Base-by-base conservation (phyloP, 2,113 vertebrate genomes). In the Pogona vitticeps region DNA sequence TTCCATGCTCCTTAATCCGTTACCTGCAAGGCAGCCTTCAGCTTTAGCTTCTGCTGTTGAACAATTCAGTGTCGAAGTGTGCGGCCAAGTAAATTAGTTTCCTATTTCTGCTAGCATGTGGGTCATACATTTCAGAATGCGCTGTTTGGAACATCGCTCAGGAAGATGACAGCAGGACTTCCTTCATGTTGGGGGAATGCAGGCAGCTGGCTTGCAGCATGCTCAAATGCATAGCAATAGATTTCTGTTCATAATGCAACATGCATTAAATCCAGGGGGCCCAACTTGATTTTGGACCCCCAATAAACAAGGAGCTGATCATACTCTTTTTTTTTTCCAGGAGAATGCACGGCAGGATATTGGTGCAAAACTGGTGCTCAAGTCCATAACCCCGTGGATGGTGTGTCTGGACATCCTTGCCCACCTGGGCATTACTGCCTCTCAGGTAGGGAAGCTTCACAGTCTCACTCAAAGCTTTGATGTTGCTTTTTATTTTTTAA, bases 361-460 rank as follows among this genome's bases (percentile, higher is more conserved):
- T 99, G 98, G 97, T 99, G 98, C 82, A 97, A 81, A 84, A 56
- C 90, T 3, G 97, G 97, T 36, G 96, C 98, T 8, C 76, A 58
- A 0, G 95, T 96, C 78, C 95, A 94, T 33, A 95, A 91, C 33
- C 98, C 98, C 2, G 73, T 85, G 13, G 96, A 98, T 9, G 96
- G 96, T 84, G 77, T 94, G 1, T 94, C 95, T 1, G 98, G 98
- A 28, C 88, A 89, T 18, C 92, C 93, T 86, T 99, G 98, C 89
- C 98, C 97, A 0, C 83, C 94, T 72, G 98, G 98, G 12, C 96
- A 97, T 91, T 99, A 97, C 89, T 99, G 98, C 81, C 96, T 97
- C 46, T 86, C 94, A 96, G 98, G 98, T 99, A 91, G n/a, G 2
- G 1, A 5, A 12, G 21, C 1, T 20, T 28, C 20, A 42, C 13